phyloP scores from a whole-genome alignment of 1,140 invertebrate genomes.

The Eulimnadia texana region DNA sequence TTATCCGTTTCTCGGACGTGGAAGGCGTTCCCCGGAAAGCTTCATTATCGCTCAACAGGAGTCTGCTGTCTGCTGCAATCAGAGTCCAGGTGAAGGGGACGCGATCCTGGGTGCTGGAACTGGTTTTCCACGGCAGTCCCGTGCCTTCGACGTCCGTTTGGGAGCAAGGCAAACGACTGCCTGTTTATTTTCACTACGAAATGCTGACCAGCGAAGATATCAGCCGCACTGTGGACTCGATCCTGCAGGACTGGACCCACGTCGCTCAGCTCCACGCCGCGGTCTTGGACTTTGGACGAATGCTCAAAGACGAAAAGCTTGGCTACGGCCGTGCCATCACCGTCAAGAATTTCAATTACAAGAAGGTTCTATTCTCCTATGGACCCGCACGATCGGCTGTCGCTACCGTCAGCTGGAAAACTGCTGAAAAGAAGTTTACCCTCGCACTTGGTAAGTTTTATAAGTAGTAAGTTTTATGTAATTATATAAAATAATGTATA shows the following conservation, averaged over 20 bases:
- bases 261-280: conserved; percentile 76
- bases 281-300: conserved; percentile 60
- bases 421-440: conserved; percentile 51
- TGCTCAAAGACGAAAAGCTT: conserved; percentile 35
- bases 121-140: conserved; percentile 74
- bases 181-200: conserved; percentile 78
- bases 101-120: conserved; percentile 74
- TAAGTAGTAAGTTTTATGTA: too few species aligned
- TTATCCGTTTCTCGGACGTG: conserved; percentile 52
- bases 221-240: conserved; percentile 52
- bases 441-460: conserved; percentile 43
- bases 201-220: conserved; percentile 41
- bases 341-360: conserved; percentile 71
- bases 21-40: conserved; percentile 26
- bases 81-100: conserved; percentile 58
- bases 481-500: too few species aligned
- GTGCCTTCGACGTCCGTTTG: conserved; percentile 61
- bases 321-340: conserved; percentile 38
- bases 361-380: conserved; percentile 61
- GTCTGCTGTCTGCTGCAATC: conserved; percentile 71
- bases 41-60: conserved; percentile 49
- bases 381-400: conserved; percentile 58
- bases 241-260: conserved; percentile 77
- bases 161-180: conserved; percentile 66
- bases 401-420: conserved; percentile 59